A percentile compares a stretch with the other conserved stretches of the same genome.
Conservation (phyloP, 2,888 invertebrate species). For the Sipha maydis region DNA sequence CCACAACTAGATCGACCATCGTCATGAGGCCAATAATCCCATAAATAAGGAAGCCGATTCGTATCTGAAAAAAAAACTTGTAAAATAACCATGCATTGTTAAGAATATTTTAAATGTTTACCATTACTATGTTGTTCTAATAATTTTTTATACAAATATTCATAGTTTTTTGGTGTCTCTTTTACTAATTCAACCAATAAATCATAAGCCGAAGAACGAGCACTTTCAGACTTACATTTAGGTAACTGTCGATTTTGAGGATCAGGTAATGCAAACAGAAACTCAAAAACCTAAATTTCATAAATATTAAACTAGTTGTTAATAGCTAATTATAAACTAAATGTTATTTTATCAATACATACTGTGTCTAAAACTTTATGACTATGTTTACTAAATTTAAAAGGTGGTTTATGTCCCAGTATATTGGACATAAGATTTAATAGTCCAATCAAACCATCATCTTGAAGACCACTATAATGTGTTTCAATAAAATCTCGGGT, state of each 20-base stretch:
- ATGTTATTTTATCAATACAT: constrained; percentile 63
- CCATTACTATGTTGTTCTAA: constrained; percentile 87
- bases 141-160: constrained; percentile 82
- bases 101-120: constrained; percentile 65
- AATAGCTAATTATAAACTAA: too few species aligned
- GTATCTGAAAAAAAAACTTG: constrained; percentile 28
- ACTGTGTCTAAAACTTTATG: constrained; percentile 76
- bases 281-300: constrained; percentile 78
- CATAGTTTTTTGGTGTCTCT: constrained; percentile 86
- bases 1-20: constrained; percentile 94
- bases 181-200: constrained; percentile 87
- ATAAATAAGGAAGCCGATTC: constrained; percentile 80
- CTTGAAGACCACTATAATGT: constrained; percentile 82
- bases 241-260: constrained; percentile 86
- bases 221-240: constrained; percentile 91
- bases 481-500: constrained; percentile 85
- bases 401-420: constrained; percentile 87
- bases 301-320: constrained; percentile 3
- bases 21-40: constrained; percentile 98
- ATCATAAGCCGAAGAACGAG: constrained; percentile 91
- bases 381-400: constrained; percentile 83
- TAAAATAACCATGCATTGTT: not conserved
- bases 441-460: constrained; percentile 90
- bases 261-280: constrained; percentile 89
- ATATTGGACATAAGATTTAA: constrained; percentile 87